Conservation (phyloP, 2,113 vertebrate species). For the Acanthisitta chloris region DNA sequence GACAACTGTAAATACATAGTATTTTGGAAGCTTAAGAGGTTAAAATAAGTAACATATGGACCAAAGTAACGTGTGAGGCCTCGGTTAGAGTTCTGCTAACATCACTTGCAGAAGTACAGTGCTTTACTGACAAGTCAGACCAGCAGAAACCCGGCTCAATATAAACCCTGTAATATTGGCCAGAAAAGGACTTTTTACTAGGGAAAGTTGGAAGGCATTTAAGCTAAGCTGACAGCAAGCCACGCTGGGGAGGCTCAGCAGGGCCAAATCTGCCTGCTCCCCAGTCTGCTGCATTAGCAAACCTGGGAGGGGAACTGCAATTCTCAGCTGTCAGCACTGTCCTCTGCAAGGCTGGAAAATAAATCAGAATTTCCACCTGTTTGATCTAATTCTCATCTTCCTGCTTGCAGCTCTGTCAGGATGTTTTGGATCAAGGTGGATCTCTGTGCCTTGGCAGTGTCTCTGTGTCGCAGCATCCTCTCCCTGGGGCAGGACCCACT, state of each 20-base stretch:
- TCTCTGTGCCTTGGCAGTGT: rapidly evolving
- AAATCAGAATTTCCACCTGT: neutral
- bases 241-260: neutral
- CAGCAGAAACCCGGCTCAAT: neutral
- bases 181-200: neutral
- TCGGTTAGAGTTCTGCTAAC: neutral
- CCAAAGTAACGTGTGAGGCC: neutral
- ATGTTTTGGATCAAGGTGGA: rapidly evolving
- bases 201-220: neutral
- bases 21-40: neutral
- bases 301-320: neutral
- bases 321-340: neutral
- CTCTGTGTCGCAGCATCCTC: neutral
- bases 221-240: neutral
- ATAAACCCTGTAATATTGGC: neutral
- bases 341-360: neutral
- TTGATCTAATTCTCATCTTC: neutral
- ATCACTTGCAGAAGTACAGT: neutral
- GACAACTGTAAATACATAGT: neutral
- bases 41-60: constrained; percentile 14
- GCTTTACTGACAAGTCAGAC: neutral
- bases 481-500: neutral
- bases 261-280: too few relatives aligned
- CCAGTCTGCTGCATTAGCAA: neutral
- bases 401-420: neutral